A percentile compares a stretch with the other conserved stretches of the same genome.
These are phyloP conservation scores for Cancer borealis DNA, from an alignment of 2,888 invertebrate species.

Conservation along the genomic window DNA sequence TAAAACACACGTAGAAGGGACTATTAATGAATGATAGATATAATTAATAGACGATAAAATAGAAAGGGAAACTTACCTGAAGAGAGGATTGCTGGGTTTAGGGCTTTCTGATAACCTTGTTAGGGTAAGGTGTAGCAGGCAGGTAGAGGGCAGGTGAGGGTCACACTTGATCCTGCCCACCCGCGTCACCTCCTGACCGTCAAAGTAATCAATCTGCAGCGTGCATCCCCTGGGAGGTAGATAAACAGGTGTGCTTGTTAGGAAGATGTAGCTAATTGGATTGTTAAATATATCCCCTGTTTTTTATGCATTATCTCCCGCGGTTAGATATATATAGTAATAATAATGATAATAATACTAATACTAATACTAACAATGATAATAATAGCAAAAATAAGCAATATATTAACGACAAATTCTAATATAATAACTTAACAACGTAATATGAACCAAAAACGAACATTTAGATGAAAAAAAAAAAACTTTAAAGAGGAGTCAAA, in stretches of 20 bases:
- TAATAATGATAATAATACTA: background rate
- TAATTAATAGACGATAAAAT: no score
- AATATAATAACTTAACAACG: no score
- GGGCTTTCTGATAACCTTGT: constrained; percentile 60
- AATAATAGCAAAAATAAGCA: background rate
- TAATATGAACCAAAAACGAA: no score
- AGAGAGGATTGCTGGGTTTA: constrained; percentile 56
- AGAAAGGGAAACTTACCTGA: constrained; percentile 57
- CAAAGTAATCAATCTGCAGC: constrained; percentile 75
- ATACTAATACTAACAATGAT: background rate
- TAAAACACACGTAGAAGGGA: background rate
- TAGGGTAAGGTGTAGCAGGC: constrained; percentile 69
- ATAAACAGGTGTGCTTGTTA: background rate
- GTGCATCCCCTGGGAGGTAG: constrained; percentile 73
- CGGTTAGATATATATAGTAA: background rate
- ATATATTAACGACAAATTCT: no score
- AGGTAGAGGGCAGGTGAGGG: constrained; percentile 72
- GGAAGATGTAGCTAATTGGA: background rate
- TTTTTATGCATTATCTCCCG: background rate
- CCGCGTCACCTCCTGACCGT: constrained; percentile 66
- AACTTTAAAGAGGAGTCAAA: no score
- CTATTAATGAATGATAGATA: background rate
- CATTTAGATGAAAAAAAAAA: no score
- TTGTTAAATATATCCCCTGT: background rate
- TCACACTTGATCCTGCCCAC: constrained; percentile 77